Percentiles rank a stretch among this genome's conserved stretches.
Evolutionary conservation across 1,140 invertebrate species (phyloP).

Genomic region (Colletes latitarsis): DNA sequence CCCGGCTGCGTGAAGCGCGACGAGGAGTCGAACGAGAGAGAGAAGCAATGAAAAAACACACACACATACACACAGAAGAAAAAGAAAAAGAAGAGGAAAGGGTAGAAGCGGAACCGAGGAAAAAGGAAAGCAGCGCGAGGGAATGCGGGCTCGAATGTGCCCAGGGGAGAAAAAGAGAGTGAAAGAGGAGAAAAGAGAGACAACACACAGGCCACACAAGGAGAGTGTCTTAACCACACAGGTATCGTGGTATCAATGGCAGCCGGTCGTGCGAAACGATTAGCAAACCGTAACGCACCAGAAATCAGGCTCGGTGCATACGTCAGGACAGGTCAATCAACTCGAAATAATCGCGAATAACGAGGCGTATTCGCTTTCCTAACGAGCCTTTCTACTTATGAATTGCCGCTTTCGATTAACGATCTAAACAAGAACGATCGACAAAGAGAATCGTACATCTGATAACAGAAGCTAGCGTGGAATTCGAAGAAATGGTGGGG

Average conservation of each 20-base stretch:
- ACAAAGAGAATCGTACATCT: too few relatives aligned
- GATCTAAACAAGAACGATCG: not conserved
- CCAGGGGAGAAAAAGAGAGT: not conserved
- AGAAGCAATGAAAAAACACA: not conserved
- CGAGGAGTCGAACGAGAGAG: not conserved
- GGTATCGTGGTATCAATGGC: slow-evolving; percentile 69
- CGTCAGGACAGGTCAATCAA: slow-evolving; percentile 65
- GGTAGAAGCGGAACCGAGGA: slow-evolving; percentile 22
- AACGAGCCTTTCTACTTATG: slow-evolving; percentile 27
- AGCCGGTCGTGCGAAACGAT: slow-evolving; percentile 74
- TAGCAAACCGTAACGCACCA: slow-evolving; percentile 72
- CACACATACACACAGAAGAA: not conserved
- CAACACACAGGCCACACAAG: slow-evolving; percentile 34
- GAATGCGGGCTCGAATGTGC: not conserved
- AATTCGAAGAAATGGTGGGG: too few relatives aligned
- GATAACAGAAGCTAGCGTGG: too few relatives aligned
- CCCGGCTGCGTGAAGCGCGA: not conserved
- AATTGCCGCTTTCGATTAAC: slow-evolving; percentile 39
- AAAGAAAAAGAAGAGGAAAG: not conserved
- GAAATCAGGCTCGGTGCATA: slow-evolving; percentile 53
- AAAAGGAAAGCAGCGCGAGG: slow-evolving; percentile 41
- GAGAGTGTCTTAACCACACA: slow-evolving; percentile 26
- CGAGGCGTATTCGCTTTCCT: slow-evolving; percentile 20
- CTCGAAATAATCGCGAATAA: slow-evolving; percentile 49
- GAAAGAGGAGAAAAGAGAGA: slow-evolving; percentile 9